A percentile compares a stretch with the other conserved stretches of the same genome.
These are phyloP conservation scores for Mycteria americana DNA, from an alignment of 2,797 vertebrate genomes.

Conservation along the genomic window DNA sequence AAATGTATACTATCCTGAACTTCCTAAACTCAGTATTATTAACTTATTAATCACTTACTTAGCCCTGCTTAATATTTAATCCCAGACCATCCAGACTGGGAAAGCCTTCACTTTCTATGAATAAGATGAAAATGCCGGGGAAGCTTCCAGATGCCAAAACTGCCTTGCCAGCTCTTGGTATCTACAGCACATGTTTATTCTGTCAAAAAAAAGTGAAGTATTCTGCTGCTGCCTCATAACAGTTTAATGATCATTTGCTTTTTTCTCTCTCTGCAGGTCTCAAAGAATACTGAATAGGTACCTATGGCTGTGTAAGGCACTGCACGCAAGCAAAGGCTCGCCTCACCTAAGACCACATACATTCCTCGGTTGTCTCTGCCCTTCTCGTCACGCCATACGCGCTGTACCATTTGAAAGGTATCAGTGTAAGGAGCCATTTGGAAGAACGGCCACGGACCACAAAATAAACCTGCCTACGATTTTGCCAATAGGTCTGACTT, in stretches of 20 bases:
- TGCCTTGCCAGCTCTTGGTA: neutral
- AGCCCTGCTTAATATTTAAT: neutral
- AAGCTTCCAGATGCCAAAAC: slow-evolving; percentile 8
- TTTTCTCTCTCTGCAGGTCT: neutral
- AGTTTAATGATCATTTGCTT: neutral
- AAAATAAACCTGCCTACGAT: fast-evolving
- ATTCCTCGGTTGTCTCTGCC: neutral
- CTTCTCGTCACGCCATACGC: fast-evolving
- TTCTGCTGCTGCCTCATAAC: neutral
- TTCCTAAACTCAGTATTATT: neutral
- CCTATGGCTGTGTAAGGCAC: neutral
- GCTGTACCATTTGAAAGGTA: fast-evolving
- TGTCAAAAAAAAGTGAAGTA: fast-evolving
- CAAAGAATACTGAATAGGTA: neutral
- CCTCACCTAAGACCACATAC: fast-evolving
- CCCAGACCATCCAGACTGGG: neutral
- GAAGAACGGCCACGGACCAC: fast-evolving
- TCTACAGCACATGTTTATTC: neutral
- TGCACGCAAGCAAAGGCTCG: neutral
- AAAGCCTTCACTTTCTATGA: neutral
- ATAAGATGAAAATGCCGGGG: neutral
- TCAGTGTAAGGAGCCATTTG: fast-evolving
- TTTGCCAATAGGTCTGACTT: fast-evolving
- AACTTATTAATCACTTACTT: neutral
- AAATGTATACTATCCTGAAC: neutral